phyloP scores from a whole-genome alignment of 2,797 vertebrate species.

The Spheniscus humboldti region DNA sequence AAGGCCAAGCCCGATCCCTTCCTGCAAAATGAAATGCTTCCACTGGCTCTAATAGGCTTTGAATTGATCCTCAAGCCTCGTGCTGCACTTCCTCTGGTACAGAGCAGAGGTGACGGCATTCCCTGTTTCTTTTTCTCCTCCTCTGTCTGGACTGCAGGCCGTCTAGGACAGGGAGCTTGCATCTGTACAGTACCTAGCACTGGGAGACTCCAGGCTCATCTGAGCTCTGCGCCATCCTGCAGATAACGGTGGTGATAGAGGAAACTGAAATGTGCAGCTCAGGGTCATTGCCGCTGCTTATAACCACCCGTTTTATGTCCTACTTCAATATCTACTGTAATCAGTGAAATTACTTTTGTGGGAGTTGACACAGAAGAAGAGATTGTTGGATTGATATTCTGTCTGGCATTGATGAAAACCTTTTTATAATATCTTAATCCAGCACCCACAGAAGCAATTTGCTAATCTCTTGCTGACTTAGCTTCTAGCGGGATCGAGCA shows the following conservation, averaged over 20 bases:
- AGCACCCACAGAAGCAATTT: conserved; percentile 59
- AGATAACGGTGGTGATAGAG: background rate
- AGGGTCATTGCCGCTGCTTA: background rate
- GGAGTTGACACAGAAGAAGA: conserved; percentile 51
- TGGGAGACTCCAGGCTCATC: background rate
- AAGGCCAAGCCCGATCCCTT: background rate
- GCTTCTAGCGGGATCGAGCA: background rate
- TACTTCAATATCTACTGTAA: conserved; percentile 32
- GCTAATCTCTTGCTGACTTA: conserved; percentile 62
- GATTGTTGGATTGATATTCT: conserved; percentile 54
- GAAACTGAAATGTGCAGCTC: background rate
- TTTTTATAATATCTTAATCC: conserved; percentile 56
- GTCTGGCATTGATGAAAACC: conserved; percentile 52
- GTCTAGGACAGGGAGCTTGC: background rate
- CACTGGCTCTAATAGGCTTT: background rate
- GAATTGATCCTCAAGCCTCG: background rate
- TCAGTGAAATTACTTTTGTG: conserved; percentile 55
- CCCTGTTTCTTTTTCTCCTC: background rate
- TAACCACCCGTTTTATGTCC: background rate
- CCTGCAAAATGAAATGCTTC: background rate
- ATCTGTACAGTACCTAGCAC: background rate
- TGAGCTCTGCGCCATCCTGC: background rate
- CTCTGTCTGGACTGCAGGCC: background rate
- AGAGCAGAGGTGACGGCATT: background rate
- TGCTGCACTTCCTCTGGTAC: background rate